A percentile compares a stretch with the other conserved stretches of the same genome.
Conservation (phyloP, 2,797 vertebrate species). For the Rhabdophis nuchalis region DNA sequence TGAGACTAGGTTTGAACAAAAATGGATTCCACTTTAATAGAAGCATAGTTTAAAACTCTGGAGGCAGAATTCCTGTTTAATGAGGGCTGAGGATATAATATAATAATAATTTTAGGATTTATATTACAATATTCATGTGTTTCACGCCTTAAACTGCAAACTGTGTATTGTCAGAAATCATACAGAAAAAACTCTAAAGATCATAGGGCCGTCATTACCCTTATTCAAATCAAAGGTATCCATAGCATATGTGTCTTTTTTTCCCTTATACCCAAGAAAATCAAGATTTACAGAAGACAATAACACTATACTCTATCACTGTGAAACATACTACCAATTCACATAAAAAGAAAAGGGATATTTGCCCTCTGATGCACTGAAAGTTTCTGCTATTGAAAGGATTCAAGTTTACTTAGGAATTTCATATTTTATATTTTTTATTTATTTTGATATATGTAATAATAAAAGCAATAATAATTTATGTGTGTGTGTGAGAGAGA, state of each 20-base stretch:
- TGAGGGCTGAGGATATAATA: background rate
- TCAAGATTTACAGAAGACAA: background rate
- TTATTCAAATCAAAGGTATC: background rate
- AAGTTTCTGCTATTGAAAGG: background rate
- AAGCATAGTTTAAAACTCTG: background rate
- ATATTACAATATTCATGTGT: background rate
- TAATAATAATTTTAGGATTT: background rate
- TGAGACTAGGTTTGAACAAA: background rate
- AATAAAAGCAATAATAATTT: too few species aligned
- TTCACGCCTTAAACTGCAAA: background rate
- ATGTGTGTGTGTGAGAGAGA: too few species aligned
- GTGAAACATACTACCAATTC: background rate
- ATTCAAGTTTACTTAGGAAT: background rate
- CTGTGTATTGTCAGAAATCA: background rate
- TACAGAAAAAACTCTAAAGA: background rate
- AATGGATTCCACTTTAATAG: background rate
- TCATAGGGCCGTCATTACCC: background rate
- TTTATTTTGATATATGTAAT: background rate
- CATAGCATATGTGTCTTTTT: background rate
- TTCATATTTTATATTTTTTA: background rate
- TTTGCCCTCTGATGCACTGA: background rate
- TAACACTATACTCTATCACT: background rate
- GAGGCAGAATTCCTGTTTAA: background rate
- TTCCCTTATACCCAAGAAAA: background rate
- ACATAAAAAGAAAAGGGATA: background rate